Percentiles rank a stretch among this genome's conserved stretches.
Conservation (phyloP, 2,113 vertebrate species). For the Nesospiza acunhae region DNA sequence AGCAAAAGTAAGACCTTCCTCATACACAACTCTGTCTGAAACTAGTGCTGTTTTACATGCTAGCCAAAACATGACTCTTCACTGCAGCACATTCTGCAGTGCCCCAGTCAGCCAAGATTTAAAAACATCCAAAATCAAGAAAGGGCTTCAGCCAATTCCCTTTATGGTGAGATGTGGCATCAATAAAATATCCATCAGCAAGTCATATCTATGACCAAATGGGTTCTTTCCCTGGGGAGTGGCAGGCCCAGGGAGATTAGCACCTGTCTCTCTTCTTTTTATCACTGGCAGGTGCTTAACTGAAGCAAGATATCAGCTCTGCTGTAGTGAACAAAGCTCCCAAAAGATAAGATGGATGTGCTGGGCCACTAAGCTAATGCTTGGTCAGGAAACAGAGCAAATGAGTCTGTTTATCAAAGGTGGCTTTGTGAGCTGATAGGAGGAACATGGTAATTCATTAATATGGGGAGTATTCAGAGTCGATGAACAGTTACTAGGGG, state of each 20-base stretch:
- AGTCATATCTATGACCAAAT: background rate
- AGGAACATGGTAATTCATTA: conserved; percentile 14
- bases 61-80: background rate
- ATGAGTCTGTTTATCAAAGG: conserved; percentile 39
- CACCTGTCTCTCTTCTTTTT: conserved; percentile 60
- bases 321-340: conserved; percentile 52
- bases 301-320: conserved; percentile 21
- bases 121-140: background rate
- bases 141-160: background rate
- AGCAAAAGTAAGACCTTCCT: conserved; percentile 17
- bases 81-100: background rate
- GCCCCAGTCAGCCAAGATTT: background rate
- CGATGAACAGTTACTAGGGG: background rate
- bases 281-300: conserved; percentile 67
- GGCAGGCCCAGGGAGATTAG: background rate
- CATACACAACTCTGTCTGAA: background rate
- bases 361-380: conserved; percentile 43
- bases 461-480: background rate
- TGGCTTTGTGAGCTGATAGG: conserved; percentile 15
- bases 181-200: background rate
- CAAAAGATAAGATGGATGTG: conserved; percentile 69
- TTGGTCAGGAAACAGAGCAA: conserved; percentile 49
- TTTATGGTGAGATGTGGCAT: background rate
- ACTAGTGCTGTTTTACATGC: background rate
- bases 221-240: background rate